Percentiles rank a stretch among this genome's conserved stretches.
Conservation (phyloP, 2,113 vertebrate species). For the Strigops habroptila region DNA sequence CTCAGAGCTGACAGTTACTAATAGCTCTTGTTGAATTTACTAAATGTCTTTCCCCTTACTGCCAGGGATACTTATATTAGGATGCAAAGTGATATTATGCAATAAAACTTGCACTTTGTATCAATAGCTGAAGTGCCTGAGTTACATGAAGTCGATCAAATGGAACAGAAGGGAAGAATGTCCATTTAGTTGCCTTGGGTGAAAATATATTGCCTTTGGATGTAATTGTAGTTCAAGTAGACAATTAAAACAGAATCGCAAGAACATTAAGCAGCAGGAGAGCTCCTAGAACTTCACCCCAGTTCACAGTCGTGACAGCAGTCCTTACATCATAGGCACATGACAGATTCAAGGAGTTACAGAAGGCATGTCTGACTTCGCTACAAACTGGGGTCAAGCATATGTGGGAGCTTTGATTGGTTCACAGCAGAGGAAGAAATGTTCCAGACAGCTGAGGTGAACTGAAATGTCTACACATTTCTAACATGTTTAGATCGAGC, state of each 20-base stretch:
- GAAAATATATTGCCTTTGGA: neutral
- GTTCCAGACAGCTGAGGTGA: neutral
- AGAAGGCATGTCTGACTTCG: neutral
- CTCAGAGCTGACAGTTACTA: constrained; percentile 34
- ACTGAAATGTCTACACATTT: accelerated
- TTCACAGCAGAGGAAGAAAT: neutral
- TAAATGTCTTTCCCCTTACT: constrained; percentile 11
- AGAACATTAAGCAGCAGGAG: neutral
- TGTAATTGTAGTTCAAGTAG: neutral
- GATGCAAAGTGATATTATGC: constrained; percentile 26
- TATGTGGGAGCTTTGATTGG: neutral
- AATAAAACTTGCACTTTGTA: constrained; percentile 19
- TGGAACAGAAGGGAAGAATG: neutral
- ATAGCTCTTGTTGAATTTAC: constrained; percentile 26
- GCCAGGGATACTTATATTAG: constrained; percentile 2
- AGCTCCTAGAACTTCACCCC: neutral
- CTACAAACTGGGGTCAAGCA: neutral
- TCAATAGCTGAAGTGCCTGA: neutral
- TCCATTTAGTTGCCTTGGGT: neutral
- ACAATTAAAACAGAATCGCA: neutral
- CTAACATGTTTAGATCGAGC: neutral
- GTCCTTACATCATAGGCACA: neutral
- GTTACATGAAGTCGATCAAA: neutral
- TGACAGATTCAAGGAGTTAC: neutral
- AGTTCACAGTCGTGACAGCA: neutral